Evolutionary conservation across 2,797 vertebrate species (phyloP), one percentile per base, ranked within the genome.

Genomic region (Rachycentron canadum): DNA sequence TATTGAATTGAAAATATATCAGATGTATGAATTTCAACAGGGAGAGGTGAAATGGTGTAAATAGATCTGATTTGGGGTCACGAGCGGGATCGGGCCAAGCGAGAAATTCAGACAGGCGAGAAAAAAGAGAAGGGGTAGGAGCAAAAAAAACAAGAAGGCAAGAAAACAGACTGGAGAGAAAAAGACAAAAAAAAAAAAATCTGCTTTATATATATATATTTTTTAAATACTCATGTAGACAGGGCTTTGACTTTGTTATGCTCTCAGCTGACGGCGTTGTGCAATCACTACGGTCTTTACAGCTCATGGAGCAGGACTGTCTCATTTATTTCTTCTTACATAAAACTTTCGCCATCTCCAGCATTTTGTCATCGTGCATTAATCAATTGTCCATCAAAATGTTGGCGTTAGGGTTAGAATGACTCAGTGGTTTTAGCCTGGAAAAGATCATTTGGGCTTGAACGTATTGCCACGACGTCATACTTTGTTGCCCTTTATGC

Each of bases 1-100:
- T 88, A 87, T 66, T 73, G 79, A 88, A 91, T 89, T 82, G 87
- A 87, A 91, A 89, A 89, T 87, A 86, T 88, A 90, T 89, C 87
- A 81, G 68, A 87, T 89, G 84, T 86, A 87, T 83, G 79, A 81
- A 81, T 91, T 91, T 87, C 78, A 88, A 74, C 74, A 59, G 68
- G 60, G 72, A 73, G 67, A 76, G 66, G 67, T 78, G 82, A 83
- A 89, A 86, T 85, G 82, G 89, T 90, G 86, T 90, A 91, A 91
- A 89, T 72, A 89, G 71, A 84, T 85, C 73, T 81, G 76, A 86
- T 89, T 90, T 69, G 66, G 82, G 87, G 83, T 89, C 77, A 72
- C 25, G 65, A 76, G 70, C 19, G 16, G 25, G 73, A 76, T 73
- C 50, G 45, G 68, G 79, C 58, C 28, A 41, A 73, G 52, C 0